Evolutionary conservation across 2,113 vertebrate species (phyloP).

Genomic region (Callithrix jacchus): DNA sequence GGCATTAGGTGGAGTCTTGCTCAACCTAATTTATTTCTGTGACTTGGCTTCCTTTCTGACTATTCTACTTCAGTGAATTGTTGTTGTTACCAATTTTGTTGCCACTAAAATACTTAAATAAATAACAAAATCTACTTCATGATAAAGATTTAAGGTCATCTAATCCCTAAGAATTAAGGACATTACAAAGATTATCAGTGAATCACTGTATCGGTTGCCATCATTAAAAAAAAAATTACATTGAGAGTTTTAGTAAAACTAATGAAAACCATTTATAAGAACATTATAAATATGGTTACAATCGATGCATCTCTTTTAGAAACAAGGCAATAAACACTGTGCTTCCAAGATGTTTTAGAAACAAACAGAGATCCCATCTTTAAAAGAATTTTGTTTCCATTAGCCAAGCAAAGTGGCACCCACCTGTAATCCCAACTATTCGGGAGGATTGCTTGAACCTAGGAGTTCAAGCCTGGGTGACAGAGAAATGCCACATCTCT

Average conservation of each 20-base stretch:
- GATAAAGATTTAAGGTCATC: not conserved
- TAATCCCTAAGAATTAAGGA: not conserved
- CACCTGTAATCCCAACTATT: no score
- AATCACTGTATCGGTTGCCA: not conserved
- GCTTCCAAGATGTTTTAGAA: not conserved
- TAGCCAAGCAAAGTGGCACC: no score
- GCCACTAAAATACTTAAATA: not conserved
- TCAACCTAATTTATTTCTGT: not conserved
- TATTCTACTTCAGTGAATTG: not conserved
- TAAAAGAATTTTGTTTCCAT: no score
- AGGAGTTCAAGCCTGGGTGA: no score
- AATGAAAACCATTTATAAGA: not conserved
- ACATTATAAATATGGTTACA: not conserved
- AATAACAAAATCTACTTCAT: not conserved
- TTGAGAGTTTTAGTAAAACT: not conserved
- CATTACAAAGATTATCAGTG: not conserved
- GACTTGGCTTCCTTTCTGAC: not conserved
- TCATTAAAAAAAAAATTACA: not conserved
- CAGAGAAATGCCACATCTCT: no score
- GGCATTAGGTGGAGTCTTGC: not conserved
- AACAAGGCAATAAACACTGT: not conserved
- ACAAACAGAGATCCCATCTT: no score
- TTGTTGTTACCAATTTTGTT: not conserved
- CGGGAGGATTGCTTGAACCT: no score
- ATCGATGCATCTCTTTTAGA: not conserved